Conservation (phyloP, 2,797 vertebrate genomes). For the Orestias chungarensis region DNA sequence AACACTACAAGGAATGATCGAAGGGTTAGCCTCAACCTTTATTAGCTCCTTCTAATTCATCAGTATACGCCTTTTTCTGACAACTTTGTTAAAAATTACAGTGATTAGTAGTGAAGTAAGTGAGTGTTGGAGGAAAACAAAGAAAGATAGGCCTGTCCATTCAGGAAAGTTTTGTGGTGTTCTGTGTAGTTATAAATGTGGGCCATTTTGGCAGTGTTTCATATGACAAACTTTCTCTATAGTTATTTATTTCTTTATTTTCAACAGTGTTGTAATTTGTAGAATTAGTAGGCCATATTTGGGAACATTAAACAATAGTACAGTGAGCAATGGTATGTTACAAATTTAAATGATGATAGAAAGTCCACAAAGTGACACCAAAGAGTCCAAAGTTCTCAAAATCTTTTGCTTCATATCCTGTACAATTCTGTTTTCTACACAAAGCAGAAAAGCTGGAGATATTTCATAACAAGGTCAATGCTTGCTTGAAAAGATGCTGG, state of each 20-base stretch:
- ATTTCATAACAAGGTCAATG: neutral
- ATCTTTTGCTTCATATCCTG: neutral
- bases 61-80: neutral
- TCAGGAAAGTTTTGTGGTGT: neutral
- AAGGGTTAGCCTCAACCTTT: too few species aligned
- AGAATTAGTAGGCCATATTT: neutral
- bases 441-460: neutral
- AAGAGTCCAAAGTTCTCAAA: neutral
- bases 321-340: neutral
- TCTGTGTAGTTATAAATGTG: neutral
- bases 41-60: neutral
- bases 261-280: neutral
- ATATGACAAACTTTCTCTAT: neutral
- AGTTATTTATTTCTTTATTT: neutral
- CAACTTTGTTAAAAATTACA: neutral
- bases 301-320: neutral
- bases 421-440: neutral
- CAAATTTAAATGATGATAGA: neutral
- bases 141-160: too few species aligned
- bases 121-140: neutral
- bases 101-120: neutral
- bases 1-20: too few species aligned
- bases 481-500: neutral
- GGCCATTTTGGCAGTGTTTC: neutral
- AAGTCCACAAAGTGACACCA: neutral